These are phyloP conservation scores for Tachycineta bicolor DNA, from an alignment of 2,113 vertebrate genomes.

Conservation along the genomic window DNA sequence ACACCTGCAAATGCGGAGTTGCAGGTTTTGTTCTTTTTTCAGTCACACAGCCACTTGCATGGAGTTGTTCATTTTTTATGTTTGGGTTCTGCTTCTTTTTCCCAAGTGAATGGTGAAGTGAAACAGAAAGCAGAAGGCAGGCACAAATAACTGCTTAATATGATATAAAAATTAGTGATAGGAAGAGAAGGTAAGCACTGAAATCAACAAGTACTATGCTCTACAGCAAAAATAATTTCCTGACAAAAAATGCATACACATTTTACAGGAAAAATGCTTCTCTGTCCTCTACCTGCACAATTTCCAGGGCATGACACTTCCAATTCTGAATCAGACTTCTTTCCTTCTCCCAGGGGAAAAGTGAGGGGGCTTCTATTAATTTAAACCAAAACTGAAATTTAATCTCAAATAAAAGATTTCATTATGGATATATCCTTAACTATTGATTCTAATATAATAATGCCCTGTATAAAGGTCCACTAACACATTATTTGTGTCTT, in stretches of 20 bases:
- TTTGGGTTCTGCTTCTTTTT: neutral
- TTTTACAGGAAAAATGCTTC: neutral
- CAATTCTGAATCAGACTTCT: neutral
- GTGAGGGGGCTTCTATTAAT: neutral
- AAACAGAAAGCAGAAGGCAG: constrained; percentile 52
- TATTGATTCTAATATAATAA: neutral
- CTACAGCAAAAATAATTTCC: constrained; percentile 4
- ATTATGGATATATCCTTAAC: neutral
- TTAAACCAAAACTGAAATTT: neutral
- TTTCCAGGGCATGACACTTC: neutral
- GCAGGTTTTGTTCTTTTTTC: neutral
- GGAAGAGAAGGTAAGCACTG: constrained; percentile 29
- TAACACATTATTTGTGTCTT: neutral
- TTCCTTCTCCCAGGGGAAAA: neutral
- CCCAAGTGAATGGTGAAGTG: constrained; percentile 19
- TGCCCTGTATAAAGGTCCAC: neutral
- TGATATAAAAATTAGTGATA: constrained; percentile 25
- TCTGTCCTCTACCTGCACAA: neutral
- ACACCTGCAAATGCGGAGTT: neutral
- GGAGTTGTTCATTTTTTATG: neutral
- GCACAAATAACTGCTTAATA: constrained; percentile 41
- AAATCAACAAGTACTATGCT: neutral
- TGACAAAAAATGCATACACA: neutral
- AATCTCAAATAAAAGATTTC: neutral
- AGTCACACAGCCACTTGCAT: neutral